phyloP scores from a whole-genome alignment of 1,140 invertebrate species.

The Scaptomyza pallida region DNA sequence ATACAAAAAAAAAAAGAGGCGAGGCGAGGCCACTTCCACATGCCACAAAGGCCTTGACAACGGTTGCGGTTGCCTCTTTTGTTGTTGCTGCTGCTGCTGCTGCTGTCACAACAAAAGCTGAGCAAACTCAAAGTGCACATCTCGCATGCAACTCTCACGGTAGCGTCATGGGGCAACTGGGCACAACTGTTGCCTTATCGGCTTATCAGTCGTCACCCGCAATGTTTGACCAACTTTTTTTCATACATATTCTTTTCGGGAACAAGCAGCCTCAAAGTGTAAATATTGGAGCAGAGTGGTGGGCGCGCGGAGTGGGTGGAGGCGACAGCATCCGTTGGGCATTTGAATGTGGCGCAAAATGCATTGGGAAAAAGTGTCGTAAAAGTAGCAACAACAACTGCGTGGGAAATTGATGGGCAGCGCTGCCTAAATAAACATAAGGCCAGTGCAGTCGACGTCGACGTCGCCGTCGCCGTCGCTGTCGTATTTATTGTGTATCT shows the following conservation, averaged over 20 bases:
- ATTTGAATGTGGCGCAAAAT: conserved; percentile 51
- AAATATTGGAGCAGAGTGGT: conserved; percentile 38
- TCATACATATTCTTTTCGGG: conserved; percentile 2
- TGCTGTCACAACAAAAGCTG: conserved; percentile 54
- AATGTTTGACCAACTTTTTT: conserved; percentile 66
- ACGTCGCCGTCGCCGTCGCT: conserved; percentile 18
- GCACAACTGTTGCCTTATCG: conserved; percentile 50
- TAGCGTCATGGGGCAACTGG: conserved; percentile 36
- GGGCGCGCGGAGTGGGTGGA: not conserved
- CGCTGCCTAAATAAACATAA: conserved; percentile 66
- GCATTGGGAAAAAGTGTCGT: conserved; percentile 53
- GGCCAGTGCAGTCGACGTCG: conserved; percentile 13
- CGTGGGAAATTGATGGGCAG: conserved; percentile 72
- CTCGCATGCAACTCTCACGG: conserved; percentile 61
- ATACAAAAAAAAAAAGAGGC: too few relatives aligned
- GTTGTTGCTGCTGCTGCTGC: conserved; percentile 1
- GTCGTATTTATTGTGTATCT: conserved; percentile 71
- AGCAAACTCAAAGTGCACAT: conserved; percentile 53
- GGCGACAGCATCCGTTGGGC: conserved; percentile 63
- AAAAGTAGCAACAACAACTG: conserved; percentile 44
- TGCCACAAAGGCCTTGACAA: conserved; percentile 19
- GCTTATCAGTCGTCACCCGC: conserved; percentile 47
- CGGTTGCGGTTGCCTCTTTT: conserved; percentile 8
- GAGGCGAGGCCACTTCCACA: conserved; percentile 13
- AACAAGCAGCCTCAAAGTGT: conserved; percentile 20